Percentiles rank a stretch among this genome's conserved stretches.
phyloP scores from a whole-genome alignment of 2,797 vertebrate species.

The Siniperca scherzeri region DNA sequence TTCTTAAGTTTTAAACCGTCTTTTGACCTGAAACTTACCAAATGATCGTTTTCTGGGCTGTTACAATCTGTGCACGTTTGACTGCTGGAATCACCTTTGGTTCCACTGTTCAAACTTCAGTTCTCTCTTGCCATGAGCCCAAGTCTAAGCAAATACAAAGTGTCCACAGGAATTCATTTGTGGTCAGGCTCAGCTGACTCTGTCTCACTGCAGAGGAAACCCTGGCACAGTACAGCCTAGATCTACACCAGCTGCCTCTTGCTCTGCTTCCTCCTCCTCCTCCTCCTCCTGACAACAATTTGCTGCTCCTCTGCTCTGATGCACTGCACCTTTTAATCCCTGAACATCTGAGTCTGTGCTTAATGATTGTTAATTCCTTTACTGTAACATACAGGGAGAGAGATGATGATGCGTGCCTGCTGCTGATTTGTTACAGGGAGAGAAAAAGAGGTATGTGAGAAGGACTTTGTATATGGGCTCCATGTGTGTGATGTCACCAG shows the following conservation, averaged over 20 bases:
- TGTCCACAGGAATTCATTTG: slow-evolving; percentile 14
- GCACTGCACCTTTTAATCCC: slow-evolving; percentile 62
- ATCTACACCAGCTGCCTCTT: neutral
- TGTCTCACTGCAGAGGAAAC: slow-evolving; percentile 25
- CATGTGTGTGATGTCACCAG: neutral
- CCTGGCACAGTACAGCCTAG: neutral
- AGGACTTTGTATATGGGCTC: neutral
- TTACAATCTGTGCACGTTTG: neutral
- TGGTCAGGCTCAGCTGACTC: slow-evolving; percentile 18
- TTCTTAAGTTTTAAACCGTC: neutral
- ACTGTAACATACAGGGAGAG: neutral
- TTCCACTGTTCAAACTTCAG: neutral
- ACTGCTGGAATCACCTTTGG: neutral
- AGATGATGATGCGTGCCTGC: neutral
- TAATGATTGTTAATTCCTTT: slow-evolving; percentile 61
- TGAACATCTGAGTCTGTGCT: slow-evolving; percentile 46
- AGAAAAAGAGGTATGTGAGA: neutral
- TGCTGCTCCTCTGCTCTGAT: slow-evolving; percentile 46
- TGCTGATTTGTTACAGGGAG: neutral
- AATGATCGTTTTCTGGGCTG: neutral
- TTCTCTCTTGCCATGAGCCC: neutral
- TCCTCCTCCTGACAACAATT: slow-evolving; percentile 66
- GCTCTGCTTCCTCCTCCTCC: neutral
- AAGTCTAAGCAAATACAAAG: too few species aligned
- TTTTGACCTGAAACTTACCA: neutral